Evolutionary conservation across 2,888 invertebrate species (phyloP).

Genomic region (Heliconius ismenius): DNA sequence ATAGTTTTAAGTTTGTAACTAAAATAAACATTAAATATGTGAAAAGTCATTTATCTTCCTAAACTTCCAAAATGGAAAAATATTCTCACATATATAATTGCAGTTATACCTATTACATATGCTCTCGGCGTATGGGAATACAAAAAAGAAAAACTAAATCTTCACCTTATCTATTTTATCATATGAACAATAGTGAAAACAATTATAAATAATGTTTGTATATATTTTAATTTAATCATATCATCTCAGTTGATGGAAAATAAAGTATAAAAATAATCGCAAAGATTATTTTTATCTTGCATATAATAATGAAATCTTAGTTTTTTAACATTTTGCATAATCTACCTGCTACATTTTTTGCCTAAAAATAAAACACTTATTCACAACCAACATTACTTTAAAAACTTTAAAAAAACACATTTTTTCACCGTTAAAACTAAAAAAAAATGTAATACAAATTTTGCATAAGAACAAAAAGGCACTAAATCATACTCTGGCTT

Average conservation of each 20-base stretch:
- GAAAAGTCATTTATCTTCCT: slow-evolving; percentile 53
- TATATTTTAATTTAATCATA: slow-evolving; percentile 13
- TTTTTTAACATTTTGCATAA: not conserved
- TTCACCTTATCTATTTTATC: slow-evolving; percentile 11
- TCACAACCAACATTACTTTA: not conserved
- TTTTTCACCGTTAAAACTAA: slow-evolving; percentile 36
- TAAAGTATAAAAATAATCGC: not conserved
- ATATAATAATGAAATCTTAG: not conserved
- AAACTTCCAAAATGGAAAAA: slow-evolving; percentile 54
- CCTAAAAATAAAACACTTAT: not conserved
- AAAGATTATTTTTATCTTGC: not conserved
- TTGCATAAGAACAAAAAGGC: slow-evolving; percentile 57
- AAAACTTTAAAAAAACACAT: not conserved
- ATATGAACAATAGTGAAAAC: slow-evolving; percentile 21
- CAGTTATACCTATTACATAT: slow-evolving; percentile 67
- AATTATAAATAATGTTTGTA: not conserved
- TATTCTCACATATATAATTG: slow-evolving; percentile 76
- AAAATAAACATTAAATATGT: slow-evolving; percentile 8
- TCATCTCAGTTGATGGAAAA: not conserved
- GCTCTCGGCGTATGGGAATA: slow-evolving; percentile 65
- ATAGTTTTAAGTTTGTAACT: not conserved
- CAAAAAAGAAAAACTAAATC: slow-evolving; percentile 46
- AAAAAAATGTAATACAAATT: slow-evolving; percentile 34
- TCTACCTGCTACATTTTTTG: too few relatives aligned
- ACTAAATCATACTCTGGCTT: slow-evolving; percentile 74